phyloP scores from a whole-genome alignment of 2,888 invertebrate species.

The Myopa testacea region DNA sequence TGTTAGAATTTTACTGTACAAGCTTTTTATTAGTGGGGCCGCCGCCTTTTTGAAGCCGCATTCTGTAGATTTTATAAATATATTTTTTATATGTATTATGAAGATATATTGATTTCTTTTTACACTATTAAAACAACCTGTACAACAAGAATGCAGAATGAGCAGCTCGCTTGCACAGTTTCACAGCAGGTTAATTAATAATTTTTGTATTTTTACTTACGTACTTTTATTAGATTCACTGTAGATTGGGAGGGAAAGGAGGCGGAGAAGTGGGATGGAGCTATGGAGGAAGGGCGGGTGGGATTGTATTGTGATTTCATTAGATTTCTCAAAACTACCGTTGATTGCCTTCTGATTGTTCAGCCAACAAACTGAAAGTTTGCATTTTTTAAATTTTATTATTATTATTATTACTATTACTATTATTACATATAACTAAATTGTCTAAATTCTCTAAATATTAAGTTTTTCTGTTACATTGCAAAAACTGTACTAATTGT shows the following conservation, averaged over 20 bases:
- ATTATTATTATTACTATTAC: background rate
- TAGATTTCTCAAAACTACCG: no score
- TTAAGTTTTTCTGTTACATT: conserved; percentile 32
- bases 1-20: conserved; percentile 14
- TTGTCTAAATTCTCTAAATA: background rate
- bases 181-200: background rate
- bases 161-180: background rate
- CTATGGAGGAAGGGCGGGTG: no score
- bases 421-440: background rate
- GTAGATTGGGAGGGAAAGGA: no score
- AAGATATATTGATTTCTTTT: conserved; percentile 6
- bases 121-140: conserved; percentile 4
- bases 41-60: conserved; percentile 25
- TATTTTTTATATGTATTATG: conserved; percentile 18
- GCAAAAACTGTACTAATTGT: conserved; percentile 17
- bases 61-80: conserved; percentile 34
- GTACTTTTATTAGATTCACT: no score
- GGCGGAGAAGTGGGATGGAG: no score
- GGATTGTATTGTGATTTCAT: no score
- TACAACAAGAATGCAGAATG: background rate
- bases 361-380: background rate
- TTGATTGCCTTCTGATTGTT: conserved; percentile 3
- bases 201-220: no score
- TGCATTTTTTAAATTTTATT: conserved; percentile 7
- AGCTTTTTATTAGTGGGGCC: conserved; percentile 9